Evolutionary conservation across 2,888 invertebrate genomes (phyloP), one percentile per base, ranked within the genome.

Genomic region (Danaus chrysippus): DNA sequence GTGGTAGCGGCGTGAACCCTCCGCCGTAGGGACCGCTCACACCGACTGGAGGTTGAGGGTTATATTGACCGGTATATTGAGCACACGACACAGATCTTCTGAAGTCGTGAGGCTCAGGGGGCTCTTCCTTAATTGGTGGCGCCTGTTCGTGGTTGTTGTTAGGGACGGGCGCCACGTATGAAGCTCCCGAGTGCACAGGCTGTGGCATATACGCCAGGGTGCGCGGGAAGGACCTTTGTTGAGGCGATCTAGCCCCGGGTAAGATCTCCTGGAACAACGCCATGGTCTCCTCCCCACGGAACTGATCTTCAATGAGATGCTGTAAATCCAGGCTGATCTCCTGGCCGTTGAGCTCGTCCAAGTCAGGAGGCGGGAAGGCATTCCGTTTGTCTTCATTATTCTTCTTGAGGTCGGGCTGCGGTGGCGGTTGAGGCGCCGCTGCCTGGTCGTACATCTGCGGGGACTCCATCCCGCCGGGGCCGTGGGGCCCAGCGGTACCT

Each of bases 301-400:
- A 97, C 88, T 97, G 96, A 83, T 97, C 97, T 88, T 97, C 97
- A 79, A 98, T 97, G 76, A 98, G 93, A 84, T 96, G 96, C 80
- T 98, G 97, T 70, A 98, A 92, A 79, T 98, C 98, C 78, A 98
- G 92, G 70, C 97, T 96, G 82, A 98, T 97, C 87, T 98, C 98
- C 71, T 97, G 96, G 63, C 96, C 96, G 83, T 97, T 97, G 76
- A 98, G 93, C 83, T 97, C 97, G 80, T 96, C 95, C 67, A 97
- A 89, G 79, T 97, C 97, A 66, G 95, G 95, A 64, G 96, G 95
- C 66, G 95, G 94, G 84, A 95, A 95, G 64, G 95, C 93, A 74
- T 94, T 91, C 75, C 95, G 91, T 75, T 93, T 93, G 72, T 94
- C 94, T 69, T 94, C 93, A 69, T 92, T 86, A 71, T 92, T 87